Conservation (phyloP, 2,888 invertebrate genomes). For the Tillus elongatus region DNA sequence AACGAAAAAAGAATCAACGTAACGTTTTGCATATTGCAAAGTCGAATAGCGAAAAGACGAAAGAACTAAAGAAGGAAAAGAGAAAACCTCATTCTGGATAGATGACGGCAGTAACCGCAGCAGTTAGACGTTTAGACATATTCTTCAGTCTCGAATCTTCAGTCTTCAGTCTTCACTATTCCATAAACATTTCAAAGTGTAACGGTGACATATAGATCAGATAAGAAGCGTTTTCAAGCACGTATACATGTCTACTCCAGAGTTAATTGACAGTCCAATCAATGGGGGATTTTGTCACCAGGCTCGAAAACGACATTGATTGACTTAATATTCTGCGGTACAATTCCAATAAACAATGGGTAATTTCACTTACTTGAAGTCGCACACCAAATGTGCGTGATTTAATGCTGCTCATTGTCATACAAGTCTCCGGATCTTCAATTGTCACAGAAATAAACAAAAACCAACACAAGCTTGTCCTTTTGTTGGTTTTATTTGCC, state of each 20-base stretch:
- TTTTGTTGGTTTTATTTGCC: slow-evolving; percentile 23
- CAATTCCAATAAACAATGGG: slow-evolving; percentile 43
- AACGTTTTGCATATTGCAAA: slow-evolving; percentile 36
- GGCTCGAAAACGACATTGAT: slow-evolving; percentile 39
- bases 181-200: slow-evolving; percentile 41
- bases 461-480: too few species aligned
- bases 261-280: slow-evolving; percentile 44
- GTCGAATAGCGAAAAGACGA: too few species aligned
- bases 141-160: too few species aligned
- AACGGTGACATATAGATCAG: slow-evolving; percentile 41
- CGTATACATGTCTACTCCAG: slow-evolving; percentile 42
- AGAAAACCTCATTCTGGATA: too few species aligned
- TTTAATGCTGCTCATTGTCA: slow-evolving; percentile 30
- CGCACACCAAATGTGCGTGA: slow-evolving; percentile 34
- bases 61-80: too few species aligned
- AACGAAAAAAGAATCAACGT: too few species aligned
- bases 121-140: too few species aligned
- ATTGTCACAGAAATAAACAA: too few species aligned
- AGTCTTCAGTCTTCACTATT: slow-evolving; percentile 36
- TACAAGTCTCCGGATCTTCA: too few species aligned
- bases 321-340: slow-evolving; percentile 41
- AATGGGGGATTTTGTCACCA: slow-evolving; percentile 43
- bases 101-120: slow-evolving; percentile 37
- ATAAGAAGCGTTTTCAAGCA: slow-evolving; percentile 43
- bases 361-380: slow-evolving; percentile 36